Conservation (phyloP, 2,888 invertebrate species). For the Melolontha melolontha region DNA sequence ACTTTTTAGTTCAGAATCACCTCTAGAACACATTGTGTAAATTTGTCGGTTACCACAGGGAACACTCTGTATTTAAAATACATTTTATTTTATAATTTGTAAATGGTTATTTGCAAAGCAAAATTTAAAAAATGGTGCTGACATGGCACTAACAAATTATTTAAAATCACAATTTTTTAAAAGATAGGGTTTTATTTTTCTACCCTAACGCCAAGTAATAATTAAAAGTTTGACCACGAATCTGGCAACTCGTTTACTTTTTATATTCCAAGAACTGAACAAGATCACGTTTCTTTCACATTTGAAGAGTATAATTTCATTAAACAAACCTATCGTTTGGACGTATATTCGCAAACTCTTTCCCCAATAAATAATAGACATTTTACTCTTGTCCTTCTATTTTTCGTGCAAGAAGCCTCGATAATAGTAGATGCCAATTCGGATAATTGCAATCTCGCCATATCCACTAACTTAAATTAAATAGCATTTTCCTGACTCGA, state of each 20-base stretch:
- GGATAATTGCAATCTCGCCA: slow-evolving; percentile 30
- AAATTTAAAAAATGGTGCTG: too few species aligned
- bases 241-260: not conserved
- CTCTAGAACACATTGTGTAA: too few species aligned
- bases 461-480: slow-evolving; percentile 35
- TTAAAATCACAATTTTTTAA: too few species aligned
- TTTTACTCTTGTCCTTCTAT: slow-evolving; percentile 38
- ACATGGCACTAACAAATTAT: too few species aligned
- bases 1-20: too few species aligned
- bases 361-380: slow-evolving; percentile 39
- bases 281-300: slow-evolving; percentile 7
- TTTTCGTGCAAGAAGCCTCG: slow-evolving; percentile 34
- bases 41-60: too few species aligned
- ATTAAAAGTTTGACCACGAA: too few species aligned
- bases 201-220: too few species aligned
- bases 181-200: too few species aligned
- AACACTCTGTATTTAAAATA: too few species aligned
- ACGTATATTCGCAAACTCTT: slow-evolving; percentile 22
- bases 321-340: slow-evolving; percentile 33
- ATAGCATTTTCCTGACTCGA: slow-evolving; percentile 33
- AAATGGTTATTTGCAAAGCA: too few species aligned
- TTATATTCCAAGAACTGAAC: slow-evolving; percentile 4
- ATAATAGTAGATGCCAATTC: slow-evolving; percentile 41
- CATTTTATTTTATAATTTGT: too few species aligned
- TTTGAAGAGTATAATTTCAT: slow-evolving; percentile 29